phyloP scores from a whole-genome alignment of 2,888 invertebrate species.

The Andrena minutula region DNA sequence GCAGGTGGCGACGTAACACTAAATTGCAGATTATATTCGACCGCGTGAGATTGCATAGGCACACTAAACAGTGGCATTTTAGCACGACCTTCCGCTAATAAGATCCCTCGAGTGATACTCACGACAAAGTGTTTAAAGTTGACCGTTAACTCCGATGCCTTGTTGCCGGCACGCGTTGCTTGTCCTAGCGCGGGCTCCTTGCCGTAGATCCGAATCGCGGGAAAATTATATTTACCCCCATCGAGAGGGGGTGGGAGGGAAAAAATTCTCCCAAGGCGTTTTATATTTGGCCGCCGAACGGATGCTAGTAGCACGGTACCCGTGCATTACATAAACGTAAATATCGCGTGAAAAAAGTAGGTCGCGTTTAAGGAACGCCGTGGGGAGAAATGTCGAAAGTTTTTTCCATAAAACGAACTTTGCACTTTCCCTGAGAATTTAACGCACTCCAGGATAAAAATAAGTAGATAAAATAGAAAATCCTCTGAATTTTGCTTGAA shows the following conservation, averaged over 20 bases:
- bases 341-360: conserved; percentile 23
- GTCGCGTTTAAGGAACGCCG: conserved; percentile 26
- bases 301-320: conserved; percentile 10
- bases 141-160: conserved; percentile 57
- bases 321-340: conserved; percentile 22
- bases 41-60: conserved; percentile 71
- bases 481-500: not conserved
- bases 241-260: not conserved
- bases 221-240: conserved; percentile 21
- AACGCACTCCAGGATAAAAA: not conserved
- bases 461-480: too few relatives aligned
- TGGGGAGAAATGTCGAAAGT: not conserved
- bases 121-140: conserved; percentile 70
- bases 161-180: conserved; percentile 32
- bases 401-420: not conserved
- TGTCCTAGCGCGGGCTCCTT: not conserved
- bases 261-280: conserved; percentile 13
- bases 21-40: conserved; percentile 64
- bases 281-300: conserved; percentile 1
- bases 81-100: conserved; percentile 76
- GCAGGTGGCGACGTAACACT: conserved; percentile 54
- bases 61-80: conserved; percentile 74
- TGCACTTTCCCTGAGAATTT: not conserved
- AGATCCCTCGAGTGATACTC: conserved; percentile 70
- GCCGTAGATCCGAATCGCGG: conserved; percentile 13